These are phyloP conservation scores for Lithophane ornitopus DNA, from an alignment of 2,888 invertebrate species.

Conservation along the genomic window DNA sequence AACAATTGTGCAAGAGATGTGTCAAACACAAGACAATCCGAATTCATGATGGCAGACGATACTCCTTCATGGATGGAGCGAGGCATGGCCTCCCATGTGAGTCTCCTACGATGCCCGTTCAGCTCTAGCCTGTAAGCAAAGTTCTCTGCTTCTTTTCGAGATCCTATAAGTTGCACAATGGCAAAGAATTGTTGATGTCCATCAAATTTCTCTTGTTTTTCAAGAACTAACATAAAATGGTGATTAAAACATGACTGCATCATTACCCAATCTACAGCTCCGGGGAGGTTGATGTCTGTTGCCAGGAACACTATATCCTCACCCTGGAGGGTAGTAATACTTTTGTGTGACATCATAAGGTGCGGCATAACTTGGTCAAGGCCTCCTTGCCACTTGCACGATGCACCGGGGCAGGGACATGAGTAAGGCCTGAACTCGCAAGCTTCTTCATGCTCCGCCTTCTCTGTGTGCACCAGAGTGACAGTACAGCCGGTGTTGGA, in stretches of 20 bases:
- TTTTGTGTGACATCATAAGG: constrained; percentile 98
- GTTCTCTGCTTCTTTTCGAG: constrained; percentile 99
- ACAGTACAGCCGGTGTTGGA: constrained; percentile 98
- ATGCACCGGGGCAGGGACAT: constrained; percentile 99
- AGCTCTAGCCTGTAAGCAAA: constrained; percentile 99
- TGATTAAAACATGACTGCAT: constrained; percentile 99
- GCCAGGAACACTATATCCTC: constrained; percentile 99
- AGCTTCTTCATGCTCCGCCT: constrained; percentile 99
- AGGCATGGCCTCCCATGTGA: constrained; percentile 99
- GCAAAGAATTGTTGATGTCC: constrained; percentile 99
- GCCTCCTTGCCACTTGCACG: constrained; percentile 99
- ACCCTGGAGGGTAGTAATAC: constrained; percentile 99
- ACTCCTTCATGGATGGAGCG: constrained; percentile 99
- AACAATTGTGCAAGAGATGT: constrained; percentile 99
- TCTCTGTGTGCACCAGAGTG: constrained; percentile 98
- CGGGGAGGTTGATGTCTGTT: constrained; percentile 99
- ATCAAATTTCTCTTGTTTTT: constrained; percentile 99
- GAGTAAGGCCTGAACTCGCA: constrained; percentile 99
- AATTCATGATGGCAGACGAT: constrained; percentile 98
- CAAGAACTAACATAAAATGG: constrained; percentile 99
- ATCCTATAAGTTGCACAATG: constrained; percentile 99
- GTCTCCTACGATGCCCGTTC: constrained; percentile 97
- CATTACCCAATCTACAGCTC: constrained; percentile 99
- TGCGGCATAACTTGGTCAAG: constrained; percentile 99
- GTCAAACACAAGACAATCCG: constrained; percentile 99